These are phyloP conservation scores for Tringa solitaria DNA, from an alignment of 2,113 vertebrate species.

Conservation along the genomic window DNA sequence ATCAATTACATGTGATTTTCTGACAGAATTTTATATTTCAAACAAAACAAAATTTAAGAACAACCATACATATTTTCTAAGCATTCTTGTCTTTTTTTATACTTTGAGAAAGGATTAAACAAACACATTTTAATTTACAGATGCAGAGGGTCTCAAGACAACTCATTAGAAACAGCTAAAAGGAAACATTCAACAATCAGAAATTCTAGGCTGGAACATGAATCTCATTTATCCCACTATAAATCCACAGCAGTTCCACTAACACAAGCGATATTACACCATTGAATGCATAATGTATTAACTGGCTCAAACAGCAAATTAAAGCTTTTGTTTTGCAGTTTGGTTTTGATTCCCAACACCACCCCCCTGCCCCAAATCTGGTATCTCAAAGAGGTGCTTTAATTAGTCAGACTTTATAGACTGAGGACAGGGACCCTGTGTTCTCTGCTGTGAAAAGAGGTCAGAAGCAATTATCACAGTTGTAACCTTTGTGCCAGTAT, in stretches of 20 bases:
- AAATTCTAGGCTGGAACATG: slow-evolving; percentile 22
- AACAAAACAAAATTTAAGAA: not conserved
- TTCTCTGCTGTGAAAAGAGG: slow-evolving; percentile 50
- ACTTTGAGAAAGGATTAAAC: slow-evolving; percentile 12
- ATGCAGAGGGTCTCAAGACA: not conserved
- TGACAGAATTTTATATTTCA: not conserved
- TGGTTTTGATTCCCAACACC: not conserved
- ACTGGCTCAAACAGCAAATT: slow-evolving; percentile 24
- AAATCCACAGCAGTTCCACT: slow-evolving; percentile 39
- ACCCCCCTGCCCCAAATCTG: not conserved
- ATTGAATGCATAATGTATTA: slow-evolving; percentile 44
- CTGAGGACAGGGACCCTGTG: slow-evolving; percentile 51
- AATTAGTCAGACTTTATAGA: slow-evolving; percentile 55
- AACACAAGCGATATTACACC: not conserved
- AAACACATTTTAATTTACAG: slow-evolving; percentile 35
- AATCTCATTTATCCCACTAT: slow-evolving; percentile 47
- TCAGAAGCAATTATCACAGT: slow-evolving; percentile 63
- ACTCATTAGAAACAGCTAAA: slow-evolving; percentile 48
- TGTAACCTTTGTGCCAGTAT: slow-evolving; percentile 23
- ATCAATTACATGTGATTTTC: not conserved
- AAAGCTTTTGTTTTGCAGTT: slow-evolving; percentile 35
- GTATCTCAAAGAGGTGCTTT: slow-evolving; percentile 46
- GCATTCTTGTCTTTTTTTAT: not conserved
- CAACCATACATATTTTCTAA: not conserved
- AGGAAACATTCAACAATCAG: slow-evolving; percentile 29